Conservation (phyloP, 2,888 invertebrate species). For the Morpho helenor region DNA sequence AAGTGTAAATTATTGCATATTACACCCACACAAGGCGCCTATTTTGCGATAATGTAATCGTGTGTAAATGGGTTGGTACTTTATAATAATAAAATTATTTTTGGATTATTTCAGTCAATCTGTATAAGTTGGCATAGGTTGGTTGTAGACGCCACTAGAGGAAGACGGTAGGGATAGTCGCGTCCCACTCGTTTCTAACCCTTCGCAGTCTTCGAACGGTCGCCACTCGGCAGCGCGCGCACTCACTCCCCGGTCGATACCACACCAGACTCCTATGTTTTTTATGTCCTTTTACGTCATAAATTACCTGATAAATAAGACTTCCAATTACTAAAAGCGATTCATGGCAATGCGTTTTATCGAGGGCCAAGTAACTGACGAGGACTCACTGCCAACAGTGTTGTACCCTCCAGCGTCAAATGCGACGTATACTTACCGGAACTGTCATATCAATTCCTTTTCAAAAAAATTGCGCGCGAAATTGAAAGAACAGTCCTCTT, state of each 20-base stretch:
- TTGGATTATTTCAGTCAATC: constrained; percentile 5
- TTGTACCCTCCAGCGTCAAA: constrained; percentile 14
- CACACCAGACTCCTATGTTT: constrained; percentile 73
- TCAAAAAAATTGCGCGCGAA: constrained; percentile 10
- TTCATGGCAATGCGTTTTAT: constrained; percentile 37
- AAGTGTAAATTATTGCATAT: not conserved
- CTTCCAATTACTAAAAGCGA: constrained; percentile 57
- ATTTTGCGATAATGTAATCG: constrained; percentile 1
- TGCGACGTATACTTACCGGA: constrained; percentile 11
- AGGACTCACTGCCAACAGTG: constrained; percentile 21
- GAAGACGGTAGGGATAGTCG: constrained; percentile 34
- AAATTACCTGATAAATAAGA: constrained; percentile 64
- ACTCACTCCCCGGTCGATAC: constrained; percentile 70
- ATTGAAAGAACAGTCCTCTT: constrained; percentile 7
- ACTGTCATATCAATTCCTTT: constrained; percentile 10
- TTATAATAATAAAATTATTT: not conserved
- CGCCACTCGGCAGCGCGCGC: constrained; percentile 51
- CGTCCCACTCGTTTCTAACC: constrained; percentile 38
- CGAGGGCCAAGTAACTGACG: constrained; percentile 29
- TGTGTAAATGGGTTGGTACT: not conserved
- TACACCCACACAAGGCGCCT: constrained; percentile 4
- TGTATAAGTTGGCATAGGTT: not conserved
- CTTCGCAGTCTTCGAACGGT: constrained; percentile 29
- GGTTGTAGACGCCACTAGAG: constrained; percentile 28
- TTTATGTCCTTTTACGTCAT: constrained; percentile 72